A percentile compares a stretch with the other conserved stretches of the same genome.
These are phyloP conservation scores for Gila robusta DNA, from an alignment of 2,797 vertebrate genomes.

Conservation along the genomic window DNA sequence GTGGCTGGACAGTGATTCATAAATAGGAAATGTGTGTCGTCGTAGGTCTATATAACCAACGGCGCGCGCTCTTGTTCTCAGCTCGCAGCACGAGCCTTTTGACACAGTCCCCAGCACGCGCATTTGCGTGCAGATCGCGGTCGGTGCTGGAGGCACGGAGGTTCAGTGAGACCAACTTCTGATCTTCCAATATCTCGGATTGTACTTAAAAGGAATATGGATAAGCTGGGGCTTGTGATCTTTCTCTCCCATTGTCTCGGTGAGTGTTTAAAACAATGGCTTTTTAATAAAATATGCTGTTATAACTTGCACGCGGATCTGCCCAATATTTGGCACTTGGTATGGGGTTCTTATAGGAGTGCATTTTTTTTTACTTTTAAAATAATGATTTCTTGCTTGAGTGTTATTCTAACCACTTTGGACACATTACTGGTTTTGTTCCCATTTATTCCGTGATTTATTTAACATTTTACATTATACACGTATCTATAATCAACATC, in stretches of 20 bases:
- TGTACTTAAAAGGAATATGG: slow-evolving; percentile 48
- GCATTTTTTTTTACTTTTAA: neutral
- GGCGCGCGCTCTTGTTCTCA: slow-evolving; percentile 10
- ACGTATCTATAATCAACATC: neutral
- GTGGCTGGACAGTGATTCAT: slow-evolving; percentile 59
- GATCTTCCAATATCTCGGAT: neutral
- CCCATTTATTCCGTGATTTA: neutral
- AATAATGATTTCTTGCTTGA: neutral
- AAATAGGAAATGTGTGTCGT: slow-evolving; percentile 37
- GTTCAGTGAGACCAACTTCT: neutral
- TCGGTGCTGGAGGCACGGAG: neutral
- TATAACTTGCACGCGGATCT: neutral
- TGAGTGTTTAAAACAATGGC: slow-evolving; percentile 44
- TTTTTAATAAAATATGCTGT: neutral
- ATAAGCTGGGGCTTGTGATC: slow-evolving; percentile 42
- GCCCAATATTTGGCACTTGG: neutral
- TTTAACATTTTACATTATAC: neutral
- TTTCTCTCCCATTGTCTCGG: slow-evolving; percentile 51
- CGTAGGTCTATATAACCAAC: slow-evolving; percentile 50
- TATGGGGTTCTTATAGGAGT: neutral
- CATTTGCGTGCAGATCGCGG: slow-evolving; percentile 20
- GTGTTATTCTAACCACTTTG: neutral
- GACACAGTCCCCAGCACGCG: slow-evolving; percentile 16
- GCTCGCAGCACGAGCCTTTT: slow-evolving; percentile 9
- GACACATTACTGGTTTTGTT: neutral